Base-by-base conservation (phyloP, 2,888 invertebrate species). In the Meiosimyza decipiens region DNA sequence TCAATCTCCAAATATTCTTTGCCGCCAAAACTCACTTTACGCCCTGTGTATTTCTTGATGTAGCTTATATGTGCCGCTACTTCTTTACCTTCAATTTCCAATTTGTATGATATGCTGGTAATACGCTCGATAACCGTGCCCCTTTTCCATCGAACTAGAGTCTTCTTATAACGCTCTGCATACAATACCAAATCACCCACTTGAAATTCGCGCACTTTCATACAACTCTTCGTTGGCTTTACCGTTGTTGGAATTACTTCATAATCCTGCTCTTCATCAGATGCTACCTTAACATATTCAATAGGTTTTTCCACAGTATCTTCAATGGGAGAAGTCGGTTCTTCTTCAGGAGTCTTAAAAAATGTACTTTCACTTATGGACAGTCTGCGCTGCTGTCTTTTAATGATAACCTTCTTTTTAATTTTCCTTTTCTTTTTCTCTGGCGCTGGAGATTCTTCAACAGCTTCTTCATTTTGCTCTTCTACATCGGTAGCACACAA, bases 1-100 rank as follows among this genome's bases (percentile, higher is more conserved):
- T 87, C 87, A 22, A 87, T 87, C 77, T 87, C 86, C 72, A 87
- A 79, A 78, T 87, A 87, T 76, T 87, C 86, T 71, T 87, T 87
- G 54, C 82, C 84, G 18, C 85, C 85, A 63, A 87, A 87, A 51
- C 83, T 84, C 9, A 87, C 86, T 75, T 85, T 87, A 18, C 86
- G 83, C 4, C 82, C 83, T 1, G 85, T 86, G 67, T 82, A 85
- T 72, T 85, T 84, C 75, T 87, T 87, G 50, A 87, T 85, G 64
- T 86, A 87, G 74, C 84, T 86, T 9, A 87, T 82, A 47, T 87
- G 86, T 22, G 86, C 86, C 1, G 86, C 79, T 52, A 85, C 83
- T 70, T 87, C 86, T 65, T 85, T 84, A 64, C 86, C 86, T 60
- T 86, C 85, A 62, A 87, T 81, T 52, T 87, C 81, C 18, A 87